Evolutionary conservation across 2,797 vertebrate genomes (phyloP).

Genomic region (Darevskia mixta): DNA sequence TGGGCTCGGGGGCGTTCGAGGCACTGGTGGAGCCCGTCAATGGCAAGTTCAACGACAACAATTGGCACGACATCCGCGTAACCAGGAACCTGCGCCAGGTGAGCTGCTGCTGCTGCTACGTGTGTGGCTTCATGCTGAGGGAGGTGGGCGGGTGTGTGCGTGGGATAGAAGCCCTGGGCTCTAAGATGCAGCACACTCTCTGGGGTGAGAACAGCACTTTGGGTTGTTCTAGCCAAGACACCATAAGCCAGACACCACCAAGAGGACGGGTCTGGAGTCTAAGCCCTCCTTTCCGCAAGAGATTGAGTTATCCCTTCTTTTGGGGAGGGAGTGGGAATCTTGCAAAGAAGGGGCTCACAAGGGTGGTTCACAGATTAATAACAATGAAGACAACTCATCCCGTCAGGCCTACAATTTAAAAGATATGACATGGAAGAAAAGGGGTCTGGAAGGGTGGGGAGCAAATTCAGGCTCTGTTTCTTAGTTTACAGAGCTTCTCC

Average conservation of each 20-base stretch:
- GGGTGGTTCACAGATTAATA: too few species aligned
- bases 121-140: fast-evolving
- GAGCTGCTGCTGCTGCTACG: constrained; percentile 32
- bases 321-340: background rate
- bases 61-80: constrained; percentile 92
- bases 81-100: constrained; percentile 98
- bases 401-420: too few species aligned
- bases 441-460: too few species aligned
- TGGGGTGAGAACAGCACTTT: background rate
- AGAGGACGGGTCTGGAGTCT: background rate
- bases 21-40: constrained; percentile 93
- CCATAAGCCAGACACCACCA: background rate
- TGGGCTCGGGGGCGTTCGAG: constrained; percentile 95
- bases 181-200: too few species aligned
- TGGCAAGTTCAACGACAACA: constrained; percentile 93
- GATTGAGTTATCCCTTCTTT: background rate
- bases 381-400: too few species aligned
- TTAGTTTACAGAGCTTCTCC: too few species aligned
- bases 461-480: too few species aligned
- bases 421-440: too few species aligned
- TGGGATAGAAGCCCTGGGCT: too few species aligned
- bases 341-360: too few species aligned
- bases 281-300: background rate
- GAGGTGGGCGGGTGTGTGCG: background rate
- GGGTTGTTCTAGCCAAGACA: too few species aligned